Base-by-base conservation (phyloP, 1,140 invertebrate species). In the Ladona fulva region DNA sequence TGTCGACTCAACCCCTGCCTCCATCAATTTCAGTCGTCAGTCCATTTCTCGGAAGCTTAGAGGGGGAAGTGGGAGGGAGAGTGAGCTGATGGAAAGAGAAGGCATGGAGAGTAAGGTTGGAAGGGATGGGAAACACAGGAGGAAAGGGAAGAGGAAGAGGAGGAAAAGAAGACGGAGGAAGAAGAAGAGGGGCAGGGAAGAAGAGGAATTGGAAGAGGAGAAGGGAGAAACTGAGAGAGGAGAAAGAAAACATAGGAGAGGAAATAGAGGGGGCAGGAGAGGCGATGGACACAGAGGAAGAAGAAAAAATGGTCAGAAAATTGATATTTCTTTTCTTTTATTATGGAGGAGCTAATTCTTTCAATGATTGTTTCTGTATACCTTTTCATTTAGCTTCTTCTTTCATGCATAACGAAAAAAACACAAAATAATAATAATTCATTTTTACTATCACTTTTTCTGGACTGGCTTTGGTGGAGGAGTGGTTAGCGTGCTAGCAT, bases 51-150 rank as follows among this genome's bases (percentile, higher is more conserved):
- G 52, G 52, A 22, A 66, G 52, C 14, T 16, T 16, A 66, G 52
- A 66, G 52, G 52, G 52, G 52, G 52, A 66, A 22, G 52, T 22
- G n/a, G 52, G 12, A 66, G 52, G 52, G 52, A 66, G n/a, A 22
- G 52, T 19, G 52, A 22, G 42, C 75, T 29, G 25, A 7, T 24
- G 8, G 75, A 76, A 42, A 42, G 25, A 25, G 25, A 79, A 37
- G 78, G 82, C 42, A 37, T 77, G 44, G 82, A 83, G 79, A 82
- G 82, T 22, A 80, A 81, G 78, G 82, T 82, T 8, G 83, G 84
- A 81, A 86, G 84, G 78, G 84, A 84, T 75, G 83, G 81, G 44
- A 83, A 22, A 66, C 14, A 22, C 16, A 66, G n/a, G 52, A 66
- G n/a, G 52, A 66, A 66, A 22, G 52, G 83, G 78, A 83, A 79